These are phyloP conservation scores for Sarcophaga subvicina DNA, from an alignment of 2,888 invertebrate genomes.

Conservation along the genomic window DNA sequence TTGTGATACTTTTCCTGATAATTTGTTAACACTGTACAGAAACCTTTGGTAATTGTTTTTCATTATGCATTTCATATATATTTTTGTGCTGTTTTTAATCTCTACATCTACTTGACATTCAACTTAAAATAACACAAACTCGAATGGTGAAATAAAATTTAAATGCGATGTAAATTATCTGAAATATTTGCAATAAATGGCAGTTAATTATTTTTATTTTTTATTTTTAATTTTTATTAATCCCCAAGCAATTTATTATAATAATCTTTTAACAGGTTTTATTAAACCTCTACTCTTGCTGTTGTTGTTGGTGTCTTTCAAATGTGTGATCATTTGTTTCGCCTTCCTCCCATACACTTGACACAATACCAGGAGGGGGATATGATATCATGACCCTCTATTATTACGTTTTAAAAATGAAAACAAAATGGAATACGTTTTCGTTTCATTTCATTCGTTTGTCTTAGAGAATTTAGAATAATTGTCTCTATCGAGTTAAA, in stretches of 20 bases:
- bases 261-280: slow-evolving; percentile 26
- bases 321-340: not conserved
- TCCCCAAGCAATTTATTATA: slow-evolving; percentile 6
- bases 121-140: slow-evolving; percentile 15
- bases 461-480: not conserved
- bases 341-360: no score
- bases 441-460: not conserved
- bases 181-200: slow-evolving; percentile 48
- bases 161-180: slow-evolving; percentile 17
- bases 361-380: not conserved
- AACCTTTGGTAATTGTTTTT: no score
- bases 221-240: slow-evolving; percentile 1
- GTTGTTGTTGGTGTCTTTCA: not conserved
- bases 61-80: not conserved
- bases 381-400: slow-evolving; percentile 47
- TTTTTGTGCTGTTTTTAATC: not conserved
- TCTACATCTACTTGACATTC: slow-evolving; percentile 5
- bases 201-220: slow-evolving; percentile 35
- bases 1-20: no score
- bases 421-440: not conserved
- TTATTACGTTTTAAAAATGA: not conserved
- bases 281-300: not conserved
- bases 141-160: not conserved
- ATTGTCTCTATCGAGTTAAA: not conserved
- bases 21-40: no score